Evolutionary conservation across 2,888 invertebrate species (phyloP).

Genomic region (Cephus runcator): DNA sequence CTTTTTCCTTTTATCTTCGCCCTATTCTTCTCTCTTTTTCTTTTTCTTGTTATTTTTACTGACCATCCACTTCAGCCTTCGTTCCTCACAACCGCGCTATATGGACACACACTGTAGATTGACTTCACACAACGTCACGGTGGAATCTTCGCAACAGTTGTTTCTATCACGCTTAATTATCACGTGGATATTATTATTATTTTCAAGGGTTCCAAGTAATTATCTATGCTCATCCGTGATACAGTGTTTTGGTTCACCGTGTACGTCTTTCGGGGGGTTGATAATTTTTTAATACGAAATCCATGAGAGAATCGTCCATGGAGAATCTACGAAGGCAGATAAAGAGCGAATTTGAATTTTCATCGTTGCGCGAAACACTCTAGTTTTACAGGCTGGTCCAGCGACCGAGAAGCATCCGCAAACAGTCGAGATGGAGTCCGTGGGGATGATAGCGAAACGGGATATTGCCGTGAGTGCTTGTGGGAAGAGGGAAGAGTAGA

Average conservation of each 20-base stretch:
- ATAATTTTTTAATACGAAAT: not conserved
- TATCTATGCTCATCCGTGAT: not conserved
- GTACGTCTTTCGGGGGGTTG: not conserved
- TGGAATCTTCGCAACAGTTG: not conserved
- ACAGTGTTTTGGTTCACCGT: not conserved
- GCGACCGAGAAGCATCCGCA: not conserved
- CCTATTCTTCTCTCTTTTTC: not conserved
- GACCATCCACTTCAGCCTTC: not conserved
- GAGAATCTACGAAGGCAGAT: not conserved
- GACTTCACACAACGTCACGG: not conserved
- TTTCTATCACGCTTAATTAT: not conserved
- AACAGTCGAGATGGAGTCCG: not conserved
- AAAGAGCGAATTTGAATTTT: not conserved
- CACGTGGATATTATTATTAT: not conserved
- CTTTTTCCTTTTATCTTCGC: slow-evolving; percentile 27
- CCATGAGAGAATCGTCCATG: too few species aligned
- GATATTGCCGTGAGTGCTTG: not conserved
- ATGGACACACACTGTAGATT: not conserved
- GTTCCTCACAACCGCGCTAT: not conserved
- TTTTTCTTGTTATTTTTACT: not conserved
- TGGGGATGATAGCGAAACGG: not conserved
- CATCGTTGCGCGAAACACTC: not conserved
- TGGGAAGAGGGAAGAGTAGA: not conserved
- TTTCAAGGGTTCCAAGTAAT: not conserved
- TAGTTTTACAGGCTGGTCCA: not conserved